These are phyloP conservation scores for Ethmia dodecea DNA, from an alignment of 2,888 invertebrate species.

Conservation along the genomic window DNA sequence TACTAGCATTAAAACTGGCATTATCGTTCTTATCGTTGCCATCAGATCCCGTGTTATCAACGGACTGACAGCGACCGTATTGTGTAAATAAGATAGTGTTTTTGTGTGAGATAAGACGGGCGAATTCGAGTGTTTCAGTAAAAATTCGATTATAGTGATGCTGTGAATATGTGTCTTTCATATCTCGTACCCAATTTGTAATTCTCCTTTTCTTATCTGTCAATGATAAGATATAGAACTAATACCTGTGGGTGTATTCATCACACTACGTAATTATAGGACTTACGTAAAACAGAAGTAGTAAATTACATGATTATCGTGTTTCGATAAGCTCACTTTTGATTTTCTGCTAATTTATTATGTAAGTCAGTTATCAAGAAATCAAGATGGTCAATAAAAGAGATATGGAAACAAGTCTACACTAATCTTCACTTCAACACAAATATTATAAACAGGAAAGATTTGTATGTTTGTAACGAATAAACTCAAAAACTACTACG, in stretches of 20 bases:
- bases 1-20: constrained; percentile 37
- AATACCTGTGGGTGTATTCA: background rate
- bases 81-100: constrained; percentile 43
- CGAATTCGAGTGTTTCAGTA: constrained; percentile 22
- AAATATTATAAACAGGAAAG: no score
- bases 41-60: constrained; percentile 56
- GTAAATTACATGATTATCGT: no score
- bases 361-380: no score
- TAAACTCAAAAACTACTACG: no score
- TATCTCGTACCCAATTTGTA: background rate
- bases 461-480: no score
- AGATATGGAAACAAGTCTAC: no score
- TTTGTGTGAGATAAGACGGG: constrained; percentile 36
- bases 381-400: no score
- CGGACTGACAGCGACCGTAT: constrained; percentile 33
- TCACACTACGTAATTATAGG: background rate
- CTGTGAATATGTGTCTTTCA: background rate
- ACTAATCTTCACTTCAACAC: no score
- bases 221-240: background rate
- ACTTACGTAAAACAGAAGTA: background rate
- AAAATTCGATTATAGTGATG: background rate
- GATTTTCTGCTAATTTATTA: no score
- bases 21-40: constrained; percentile 55
- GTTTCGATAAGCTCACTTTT: no score
- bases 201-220: background rate